Evolutionary conservation across 2,797 vertebrate species (phyloP), one percentile per base, ranked within the genome.

Genomic region (Epinephelus awoara): DNA sequence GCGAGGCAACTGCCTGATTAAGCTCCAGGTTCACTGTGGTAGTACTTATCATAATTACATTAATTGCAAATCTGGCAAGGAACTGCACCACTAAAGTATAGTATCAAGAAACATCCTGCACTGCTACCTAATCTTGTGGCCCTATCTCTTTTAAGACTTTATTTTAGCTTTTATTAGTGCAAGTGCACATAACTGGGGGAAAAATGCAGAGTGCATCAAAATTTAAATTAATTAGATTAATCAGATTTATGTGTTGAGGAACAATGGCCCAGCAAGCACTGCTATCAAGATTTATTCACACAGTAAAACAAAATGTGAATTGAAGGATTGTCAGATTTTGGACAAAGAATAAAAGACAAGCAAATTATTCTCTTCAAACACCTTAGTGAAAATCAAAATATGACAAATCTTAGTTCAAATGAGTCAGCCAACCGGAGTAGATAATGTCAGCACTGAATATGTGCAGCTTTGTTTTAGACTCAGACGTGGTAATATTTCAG

Each of bases 1-100:
- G 13, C 7, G 18, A 62, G 62, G 44, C 25, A 14, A n/a, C 18
- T 2, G 47, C 50, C 1, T 49, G 12, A 0, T 1, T 52, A 47
- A 15, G 56, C 11, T 44, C 13, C 38, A 10, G 49, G 29, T 47
- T 15, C 27, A 51, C 67, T 40, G 40, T 46, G 23, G 25, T 23
- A 55, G 23, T 17, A 17, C 11, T 0, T 19, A n/a, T 7, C 46
- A 15, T 25, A 23, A 47, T 25, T 68, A 10, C 18, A 68, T 34
- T 23, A 2, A 25, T 21, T 46, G 2, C 38, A 34, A 18, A 65
- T 49, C 25, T 42, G 27, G 34, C 34, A 34, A 34, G 34, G 34
- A 63, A 27, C 47, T 19, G 6, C 17, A 54, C 6, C 12, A 27
- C 44, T 42, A 2, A 17, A 63, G 10, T 19, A 63, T 13, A 44